phyloP scores from a whole-genome alignment of 2,888 invertebrate species.

The Leistus spinibarbis region DNA sequence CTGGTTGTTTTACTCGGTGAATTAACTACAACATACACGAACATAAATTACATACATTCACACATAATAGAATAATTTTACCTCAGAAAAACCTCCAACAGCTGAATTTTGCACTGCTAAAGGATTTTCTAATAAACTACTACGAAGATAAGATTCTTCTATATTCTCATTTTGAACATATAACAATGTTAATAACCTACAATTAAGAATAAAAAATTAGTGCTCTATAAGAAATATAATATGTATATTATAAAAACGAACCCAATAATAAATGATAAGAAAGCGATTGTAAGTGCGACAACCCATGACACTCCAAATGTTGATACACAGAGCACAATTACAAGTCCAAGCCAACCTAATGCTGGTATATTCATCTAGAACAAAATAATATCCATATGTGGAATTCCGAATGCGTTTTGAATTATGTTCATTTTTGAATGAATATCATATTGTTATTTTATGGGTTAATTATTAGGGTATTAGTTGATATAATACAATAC shows the following conservation, averaged over 20 bases:
- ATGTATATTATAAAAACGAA: constrained; percentile 45
- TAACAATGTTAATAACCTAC: constrained; percentile 53
- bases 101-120: constrained; percentile 52
- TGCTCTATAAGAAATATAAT: not conserved
- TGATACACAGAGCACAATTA: constrained; percentile 54
- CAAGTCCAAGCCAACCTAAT: constrained; percentile 54
- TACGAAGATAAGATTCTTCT: constrained; percentile 50
- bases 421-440: not conserved
- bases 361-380: constrained; percentile 36
- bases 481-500: not conserved
- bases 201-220: constrained; percentile 41
- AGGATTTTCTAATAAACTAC: constrained; percentile 54
- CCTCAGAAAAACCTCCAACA: constrained; percentile 54
- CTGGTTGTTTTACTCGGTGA: constrained; percentile 50
- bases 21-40: constrained; percentile 46
- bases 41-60: not conserved
- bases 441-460: not conserved
- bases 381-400: not conserved
- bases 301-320: constrained; percentile 57
- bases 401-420: not conserved
- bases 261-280: constrained; percentile 54
- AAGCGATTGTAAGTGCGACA: constrained; percentile 49
- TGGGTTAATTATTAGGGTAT: not conserved
- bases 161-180: constrained; percentile 55
- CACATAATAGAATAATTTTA: constrained; percentile 35